These are phyloP conservation scores for Felis chaus DNA, from an alignment of 2,113 vertebrate species.

Conservation along the genomic window DNA sequence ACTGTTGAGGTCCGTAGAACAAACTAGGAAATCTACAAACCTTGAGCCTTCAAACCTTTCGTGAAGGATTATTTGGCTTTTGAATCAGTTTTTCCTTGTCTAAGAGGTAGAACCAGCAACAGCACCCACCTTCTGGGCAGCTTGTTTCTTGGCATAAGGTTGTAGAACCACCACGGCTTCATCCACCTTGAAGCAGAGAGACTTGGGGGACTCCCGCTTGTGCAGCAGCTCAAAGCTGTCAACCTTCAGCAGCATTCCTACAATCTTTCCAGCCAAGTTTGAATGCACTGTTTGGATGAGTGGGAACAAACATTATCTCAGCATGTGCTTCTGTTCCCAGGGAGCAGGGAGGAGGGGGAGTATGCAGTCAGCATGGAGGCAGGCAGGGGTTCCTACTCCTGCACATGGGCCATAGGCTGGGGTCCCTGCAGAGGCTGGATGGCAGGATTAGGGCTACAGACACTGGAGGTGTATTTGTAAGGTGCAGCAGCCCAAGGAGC, in stretches of 20 bases:
- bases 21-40: constrained; percentile 79
- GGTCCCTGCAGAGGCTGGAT: constrained; percentile 94
- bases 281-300: constrained; percentile 98
- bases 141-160: constrained; percentile 99
- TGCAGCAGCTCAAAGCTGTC: constrained; percentile 98
- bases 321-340: constrained; percentile 99
- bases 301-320: constrained; percentile 97
- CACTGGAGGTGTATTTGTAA: constrained; percentile 94
- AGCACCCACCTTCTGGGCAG: constrained; percentile 95
- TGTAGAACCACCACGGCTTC: constrained; percentile 98
- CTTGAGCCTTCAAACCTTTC: constrained; percentile 75
- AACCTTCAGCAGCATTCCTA: constrained; percentile 98
- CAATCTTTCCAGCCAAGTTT: constrained; percentile 97
- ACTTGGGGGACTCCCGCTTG: constrained; percentile 98
- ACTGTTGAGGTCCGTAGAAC: constrained; percentile 80
- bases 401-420: constrained; percentile 96
- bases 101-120: constrained; percentile 94
- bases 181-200: constrained; percentile 98
- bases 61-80: constrained; percentile 84
- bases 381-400: constrained; percentile 97
- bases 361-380: constrained; percentile 97
- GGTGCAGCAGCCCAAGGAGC: constrained; percentile 92
- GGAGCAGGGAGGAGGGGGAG: constrained; percentile 83
- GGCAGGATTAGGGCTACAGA: constrained; percentile 93
- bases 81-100: constrained; percentile 83